Base-by-base conservation (phyloP, 2,113 vertebrate species). In the Nyctereutes procyonoides region DNA sequence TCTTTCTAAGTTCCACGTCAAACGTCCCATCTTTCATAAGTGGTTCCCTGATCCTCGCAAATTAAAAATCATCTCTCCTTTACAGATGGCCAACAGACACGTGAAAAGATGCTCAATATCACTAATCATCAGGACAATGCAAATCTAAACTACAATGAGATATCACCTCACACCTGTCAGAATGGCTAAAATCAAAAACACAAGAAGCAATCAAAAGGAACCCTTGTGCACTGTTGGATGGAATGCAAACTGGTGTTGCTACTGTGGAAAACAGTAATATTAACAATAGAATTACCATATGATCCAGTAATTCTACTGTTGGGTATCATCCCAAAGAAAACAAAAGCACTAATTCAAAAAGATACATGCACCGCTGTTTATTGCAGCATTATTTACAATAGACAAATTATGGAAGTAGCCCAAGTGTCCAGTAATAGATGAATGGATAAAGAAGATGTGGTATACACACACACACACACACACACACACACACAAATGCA, bases 1-100 rank as follows among this genome's bases (percentile, higher is more conserved):
- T 92, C 67, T 85, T 93, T 87, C 51, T 90, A 81, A 88, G 28
- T 94, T 92, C 53, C 35, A 93, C 79, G 89, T 93, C 95, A 96
- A 86, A 97, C 87, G 60, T 76, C 26, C 38, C 30, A 56, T 88
- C 63, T 90, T 91, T 91, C 38, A 94, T 51, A 32, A 97, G 88
- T 15, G n/a, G 15, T 60, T 94, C 20, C 76, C 4, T 94, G 77
- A 86, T 94, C 26, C 71, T 83, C 96, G 14, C 14, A 96, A 96
- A 97, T 93, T 90, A 97, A 94, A 96, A 93, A 48, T 74, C 35
- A 53, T 58, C 73, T 89, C 30, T 94, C 53, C 56, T 85, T 56
- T 95, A 90, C 43, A 51, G 24, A 76, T 51, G 26, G 43, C 43
- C 13, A 76, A 76, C 43, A 51, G 14, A 76, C 73, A 76, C 73